phyloP scores from a whole-genome alignment of 2,113 vertebrate genomes.

The Prinia subflava region DNA sequence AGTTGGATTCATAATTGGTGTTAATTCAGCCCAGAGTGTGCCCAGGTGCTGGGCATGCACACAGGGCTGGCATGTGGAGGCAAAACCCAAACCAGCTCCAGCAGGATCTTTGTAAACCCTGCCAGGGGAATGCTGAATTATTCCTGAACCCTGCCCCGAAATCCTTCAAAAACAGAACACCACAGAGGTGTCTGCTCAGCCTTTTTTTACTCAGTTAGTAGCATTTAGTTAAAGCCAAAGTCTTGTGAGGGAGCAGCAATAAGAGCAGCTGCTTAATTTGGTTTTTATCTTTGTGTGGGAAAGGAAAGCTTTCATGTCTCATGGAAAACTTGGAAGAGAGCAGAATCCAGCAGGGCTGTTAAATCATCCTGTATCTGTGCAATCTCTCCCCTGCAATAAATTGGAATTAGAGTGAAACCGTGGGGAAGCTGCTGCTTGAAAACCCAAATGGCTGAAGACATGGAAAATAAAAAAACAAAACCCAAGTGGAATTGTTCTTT shows the following conservation, averaged over 20 bases:
- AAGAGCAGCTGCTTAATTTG: neutral
- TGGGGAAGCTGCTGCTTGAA: neutral
- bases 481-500: neutral
- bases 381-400: constrained; percentile 7
- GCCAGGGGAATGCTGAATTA: neutral
- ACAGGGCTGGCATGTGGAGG: neutral
- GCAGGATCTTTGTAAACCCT: neutral
- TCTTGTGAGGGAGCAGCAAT: neutral
- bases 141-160: neutral
- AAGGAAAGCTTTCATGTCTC: neutral
- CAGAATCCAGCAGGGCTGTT: neutral
- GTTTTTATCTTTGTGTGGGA: neutral
- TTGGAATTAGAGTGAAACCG: neutral
- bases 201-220: neutral
- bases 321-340: neutral
- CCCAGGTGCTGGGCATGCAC: neutral
- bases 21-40: neutral
- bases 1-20: neutral
- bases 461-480: neutral
- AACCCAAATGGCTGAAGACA: neutral
- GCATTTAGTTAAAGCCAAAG: neutral
- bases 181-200: neutral
- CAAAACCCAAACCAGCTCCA: neutral
- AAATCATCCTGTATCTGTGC: neutral
- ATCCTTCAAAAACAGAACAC: neutral